These are phyloP conservation scores for Agelas oroides DNA, from an alignment of 37 sponge, comb jelly and placozoan genomes.

Conservation along the genomic window DNA sequence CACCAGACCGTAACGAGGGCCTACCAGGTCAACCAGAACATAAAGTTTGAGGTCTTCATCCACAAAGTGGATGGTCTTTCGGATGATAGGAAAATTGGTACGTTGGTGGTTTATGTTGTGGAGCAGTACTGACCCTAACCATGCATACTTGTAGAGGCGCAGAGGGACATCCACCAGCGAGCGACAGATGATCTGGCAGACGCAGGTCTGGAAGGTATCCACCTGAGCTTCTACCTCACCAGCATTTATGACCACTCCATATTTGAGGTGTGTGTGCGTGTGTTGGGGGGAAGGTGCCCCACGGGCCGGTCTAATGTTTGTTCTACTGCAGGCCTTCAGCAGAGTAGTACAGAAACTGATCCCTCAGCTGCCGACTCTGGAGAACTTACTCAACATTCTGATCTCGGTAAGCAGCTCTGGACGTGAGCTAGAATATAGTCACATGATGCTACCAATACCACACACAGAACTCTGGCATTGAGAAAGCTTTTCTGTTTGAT, in stretches of 20 bases:
- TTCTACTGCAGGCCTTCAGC: slow-evolving; percentile 82
- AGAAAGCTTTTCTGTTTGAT: slow-evolving; percentile 97
- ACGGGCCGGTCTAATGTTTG: not conserved
- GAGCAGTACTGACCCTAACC: too few species aligned
- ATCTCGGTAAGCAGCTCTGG: slow-evolving; percentile 88
- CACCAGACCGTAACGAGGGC: slow-evolving; percentile 91
- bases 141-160: slow-evolving; percentile 49
- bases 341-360: slow-evolving; percentile 94
- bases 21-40: slow-evolving; percentile 86
- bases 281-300: too few species aligned
- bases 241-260: slow-evolving; percentile 96
- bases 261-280: slow-evolving; percentile 93
- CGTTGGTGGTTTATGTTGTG: too few species aligned
- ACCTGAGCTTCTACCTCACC: slow-evolving; percentile 90
- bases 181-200: slow-evolving; percentile 86
- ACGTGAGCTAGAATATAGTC: not conserved
- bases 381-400: slow-evolving; percentile 90
- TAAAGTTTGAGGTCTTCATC: slow-evolving; percentile 98
- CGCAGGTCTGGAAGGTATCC: slow-evolving; percentile 84
- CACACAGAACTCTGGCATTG: slow-evolving; percentile 86
- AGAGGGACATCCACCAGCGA: slow-evolving; percentile 87
- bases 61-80: slow-evolving; percentile 80
- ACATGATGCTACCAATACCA: not conserved
- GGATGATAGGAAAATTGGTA: slow-evolving; percentile 39
- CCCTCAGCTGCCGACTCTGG: slow-evolving; percentile 90